phyloP scores from a whole-genome alignment of 2,797 vertebrate genomes.

The Etheostoma nigrum region DNA sequence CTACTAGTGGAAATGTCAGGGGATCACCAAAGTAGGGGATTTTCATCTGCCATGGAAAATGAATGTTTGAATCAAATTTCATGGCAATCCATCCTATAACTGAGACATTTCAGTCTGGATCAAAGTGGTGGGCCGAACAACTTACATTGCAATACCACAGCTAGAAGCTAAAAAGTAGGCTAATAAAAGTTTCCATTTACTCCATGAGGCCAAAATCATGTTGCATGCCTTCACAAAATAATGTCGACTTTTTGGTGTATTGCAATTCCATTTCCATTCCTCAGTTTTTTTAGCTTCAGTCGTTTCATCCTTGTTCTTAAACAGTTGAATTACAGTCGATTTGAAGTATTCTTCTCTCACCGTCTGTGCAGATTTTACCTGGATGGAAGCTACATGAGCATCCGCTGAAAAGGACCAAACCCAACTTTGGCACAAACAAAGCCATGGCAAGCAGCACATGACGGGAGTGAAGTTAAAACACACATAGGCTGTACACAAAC shows the following conservation, averaged over 20 bases:
- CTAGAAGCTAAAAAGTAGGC: neutral
- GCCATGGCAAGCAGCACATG: constrained; percentile 85
- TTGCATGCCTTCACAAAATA: neutral
- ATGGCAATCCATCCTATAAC: neutral
- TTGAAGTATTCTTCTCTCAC: constrained; percentile 37
- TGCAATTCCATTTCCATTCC: constrained; percentile 54
- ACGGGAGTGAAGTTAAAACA: constrained; percentile 51
- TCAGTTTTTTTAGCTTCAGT: constrained; percentile 13
- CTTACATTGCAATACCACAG: neutral
- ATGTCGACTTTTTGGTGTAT: constrained; percentile 15
- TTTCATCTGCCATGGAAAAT: neutral
- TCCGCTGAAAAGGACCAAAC: constrained; percentile 87
- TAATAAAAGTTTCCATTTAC: constrained; percentile 2
- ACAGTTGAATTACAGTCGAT: neutral
- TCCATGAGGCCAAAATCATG: neutral
- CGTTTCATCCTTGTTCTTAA: constrained; percentile 1
- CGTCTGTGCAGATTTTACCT: constrained; percentile 77
- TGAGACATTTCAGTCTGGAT: constrained; percentile 1
- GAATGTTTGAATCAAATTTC: neutral
- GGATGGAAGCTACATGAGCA: constrained; percentile 83
- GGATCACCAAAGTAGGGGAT: neutral
- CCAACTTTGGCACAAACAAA: constrained; percentile 87
- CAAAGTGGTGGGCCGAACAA: neutral
- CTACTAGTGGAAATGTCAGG: neutral
- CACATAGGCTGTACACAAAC: constrained; percentile 28